Evolutionary conservation across 2,888 invertebrate species (phyloP).

Genomic region (Pollenia amentaria): DNA sequence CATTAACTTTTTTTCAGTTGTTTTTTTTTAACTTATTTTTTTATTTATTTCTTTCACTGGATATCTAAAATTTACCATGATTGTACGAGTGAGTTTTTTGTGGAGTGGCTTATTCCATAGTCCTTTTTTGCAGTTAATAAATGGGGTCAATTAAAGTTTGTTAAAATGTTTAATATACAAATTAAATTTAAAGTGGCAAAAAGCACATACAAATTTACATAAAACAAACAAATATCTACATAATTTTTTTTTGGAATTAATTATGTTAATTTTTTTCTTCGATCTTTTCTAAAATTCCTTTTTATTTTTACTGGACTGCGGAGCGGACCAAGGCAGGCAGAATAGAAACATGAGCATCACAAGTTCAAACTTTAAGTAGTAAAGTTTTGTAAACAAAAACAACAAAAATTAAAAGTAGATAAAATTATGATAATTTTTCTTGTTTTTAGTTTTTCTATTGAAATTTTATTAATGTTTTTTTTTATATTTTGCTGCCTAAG

Average conservation of each 20-base stretch:
- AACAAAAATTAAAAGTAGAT: background rate
- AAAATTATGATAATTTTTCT: conserved; percentile 11
- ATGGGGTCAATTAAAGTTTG: conserved; percentile 59
- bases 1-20: background rate
- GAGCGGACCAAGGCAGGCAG: background rate
- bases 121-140: conserved; percentile 33
- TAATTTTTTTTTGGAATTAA: background rate
- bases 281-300: conserved; percentile 3
- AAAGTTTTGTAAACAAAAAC: no score
- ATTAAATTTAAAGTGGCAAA: conserved; percentile 47
- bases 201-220: background rate
- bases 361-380: conserved; percentile 8
- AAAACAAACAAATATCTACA: background rate
- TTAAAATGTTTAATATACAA: conserved; percentile 33
- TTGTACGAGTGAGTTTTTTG: background rate
- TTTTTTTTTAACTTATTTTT: background rate
- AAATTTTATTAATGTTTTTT: no score
- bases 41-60: background rate
- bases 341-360: conserved; percentile 31
- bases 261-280: background rate
- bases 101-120: background rate
- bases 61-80: conserved; percentile 1
- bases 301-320: background rate
- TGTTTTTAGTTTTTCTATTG: background rate
- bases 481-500: no score